Evolutionary conservation across 1,140 invertebrate species (phyloP).

Genomic region (Diachasmimorpha longicaudata): DNA sequence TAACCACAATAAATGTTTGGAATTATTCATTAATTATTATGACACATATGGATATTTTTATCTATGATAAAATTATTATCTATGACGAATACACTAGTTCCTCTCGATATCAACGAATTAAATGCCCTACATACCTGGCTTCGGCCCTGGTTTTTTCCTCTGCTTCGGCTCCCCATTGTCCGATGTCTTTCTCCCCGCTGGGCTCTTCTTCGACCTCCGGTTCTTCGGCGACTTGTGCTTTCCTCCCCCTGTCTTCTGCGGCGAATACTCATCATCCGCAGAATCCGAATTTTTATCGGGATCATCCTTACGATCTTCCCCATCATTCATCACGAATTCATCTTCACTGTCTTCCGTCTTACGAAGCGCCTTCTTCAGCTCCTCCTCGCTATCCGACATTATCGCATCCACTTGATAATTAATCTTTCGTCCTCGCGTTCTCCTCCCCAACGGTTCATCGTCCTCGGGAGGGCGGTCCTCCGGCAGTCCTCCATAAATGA

Average conservation of each 20-base stretch:
- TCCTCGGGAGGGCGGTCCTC: conserved; percentile 58
- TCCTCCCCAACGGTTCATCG: conserved; percentile 59
- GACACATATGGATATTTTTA: too few relatives aligned
- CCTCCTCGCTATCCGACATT: conserved; percentile 71
- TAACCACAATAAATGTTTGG: too few relatives aligned
- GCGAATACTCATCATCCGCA: conserved; percentile 57
- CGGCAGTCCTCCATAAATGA: conserved; percentile 65
- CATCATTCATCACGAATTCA: conserved; percentile 64
- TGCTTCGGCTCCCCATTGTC: conserved; percentile 52
- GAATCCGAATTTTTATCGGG: conserved; percentile 59
- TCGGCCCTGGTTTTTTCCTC: conserved; percentile 58
- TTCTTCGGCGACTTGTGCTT: conserved; percentile 49
- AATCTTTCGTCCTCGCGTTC: conserved; percentile 74
- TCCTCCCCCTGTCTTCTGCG: conserved; percentile 51
- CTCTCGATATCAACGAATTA: too few relatives aligned
- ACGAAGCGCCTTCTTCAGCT: conserved; percentile 57
- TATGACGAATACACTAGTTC: too few relatives aligned
- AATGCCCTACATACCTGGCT: conserved; percentile 39
- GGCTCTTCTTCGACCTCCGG: conserved; percentile 52
- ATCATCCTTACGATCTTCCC: conserved; percentile 63
- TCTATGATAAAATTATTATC: too few relatives aligned
- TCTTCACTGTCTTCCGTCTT: conserved; percentile 66
- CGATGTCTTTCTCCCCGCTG: conserved; percentile 41
- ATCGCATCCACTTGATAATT: conserved; percentile 71
- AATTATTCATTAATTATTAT: too few relatives aligned